phyloP scores from a whole-genome alignment of 2,797 vertebrate genomes.

The Peromyscus eremicus region DNA sequence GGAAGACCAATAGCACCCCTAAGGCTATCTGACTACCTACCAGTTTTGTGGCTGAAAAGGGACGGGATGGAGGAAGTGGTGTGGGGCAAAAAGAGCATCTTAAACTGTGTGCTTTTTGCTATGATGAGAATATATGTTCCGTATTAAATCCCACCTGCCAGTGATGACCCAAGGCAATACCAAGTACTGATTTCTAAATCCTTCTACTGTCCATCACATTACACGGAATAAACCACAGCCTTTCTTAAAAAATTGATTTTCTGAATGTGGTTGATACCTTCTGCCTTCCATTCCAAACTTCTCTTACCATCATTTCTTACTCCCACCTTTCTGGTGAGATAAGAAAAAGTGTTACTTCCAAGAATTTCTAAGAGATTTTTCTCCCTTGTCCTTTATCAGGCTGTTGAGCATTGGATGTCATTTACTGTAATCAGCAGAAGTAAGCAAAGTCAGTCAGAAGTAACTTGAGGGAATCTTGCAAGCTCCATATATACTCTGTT shows the following conservation, averaged over 20 bases:
- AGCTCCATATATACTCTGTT: background rate
- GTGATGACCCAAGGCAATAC: background rate
- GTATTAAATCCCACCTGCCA: background rate
- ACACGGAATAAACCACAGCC: background rate
- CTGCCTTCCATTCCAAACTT: background rate
- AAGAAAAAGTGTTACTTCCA: background rate
- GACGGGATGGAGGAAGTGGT: background rate
- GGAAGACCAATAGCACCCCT: background rate
- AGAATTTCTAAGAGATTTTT: background rate
- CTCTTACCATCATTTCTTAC: too few relatives aligned
- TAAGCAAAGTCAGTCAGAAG: background rate
- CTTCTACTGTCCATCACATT: background rate
- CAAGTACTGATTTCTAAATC: background rate
- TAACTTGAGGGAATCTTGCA: background rate
- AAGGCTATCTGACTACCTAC: background rate
- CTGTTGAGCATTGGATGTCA: background rate
- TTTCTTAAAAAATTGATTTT: background rate
- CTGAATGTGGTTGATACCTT: background rate
- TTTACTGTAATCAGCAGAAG: background rate
- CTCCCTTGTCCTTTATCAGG: background rate
- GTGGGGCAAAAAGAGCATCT: background rate
- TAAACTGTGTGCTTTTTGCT: background rate
- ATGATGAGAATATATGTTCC: background rate
- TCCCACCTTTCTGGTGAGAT: background rate
- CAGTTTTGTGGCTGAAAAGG: too few relatives aligned